Evolutionary conservation across 2,888 invertebrate species (phyloP), one percentile per base, ranked within the genome.

Genomic region (Drosophila flavopinicola): DNA sequence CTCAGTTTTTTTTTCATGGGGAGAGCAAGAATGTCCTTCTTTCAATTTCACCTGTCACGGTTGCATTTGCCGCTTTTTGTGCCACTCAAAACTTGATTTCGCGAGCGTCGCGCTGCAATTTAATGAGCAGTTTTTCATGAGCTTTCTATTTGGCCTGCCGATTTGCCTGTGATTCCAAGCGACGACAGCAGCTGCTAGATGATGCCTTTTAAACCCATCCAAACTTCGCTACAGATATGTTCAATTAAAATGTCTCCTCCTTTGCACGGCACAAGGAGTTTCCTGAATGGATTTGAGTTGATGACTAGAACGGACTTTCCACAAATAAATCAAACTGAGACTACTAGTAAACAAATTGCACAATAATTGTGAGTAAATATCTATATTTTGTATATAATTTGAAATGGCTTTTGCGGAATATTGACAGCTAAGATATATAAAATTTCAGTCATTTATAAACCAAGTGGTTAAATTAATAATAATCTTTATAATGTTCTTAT

Each of bases 121-220:
- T 83, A 86, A 83, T 83, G 86, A 84, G 78, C 76, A 57, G 24
- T 52, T 66, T 61, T 68, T 73, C 60, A 51, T 57, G 24, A 54
- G 52, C 10, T 45, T 45, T 41, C 35, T 24, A 33, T 57, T 48
- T 58, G 15, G 30, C 47, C 35, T 29, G 13, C 33, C 49, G 83
- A 78, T 70, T 75, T 74, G 57, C 47, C 66, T 56, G 54, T 42
- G 37, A 60, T 60, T 57, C 48, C 32, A 17, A n/a, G 25, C n/a
- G 33, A 5, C 9, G 45, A 57, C 30, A 25, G n/a, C 51, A 60
- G 32, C 47, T 66, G 63, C 11, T 38, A 47, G 29, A 13, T 45
- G 7, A 35, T 41, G 10, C 24, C 13, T 49, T 7, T 15, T 29
- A 37, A 7, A 2, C 24, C 6, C 9, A 38, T 27, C 1, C 13